A percentile compares a stretch with the other conserved stretches of the same genome.
Evolutionary conservation across 2,888 invertebrate species (phyloP).

Genomic region (Trilocha varians): DNA sequence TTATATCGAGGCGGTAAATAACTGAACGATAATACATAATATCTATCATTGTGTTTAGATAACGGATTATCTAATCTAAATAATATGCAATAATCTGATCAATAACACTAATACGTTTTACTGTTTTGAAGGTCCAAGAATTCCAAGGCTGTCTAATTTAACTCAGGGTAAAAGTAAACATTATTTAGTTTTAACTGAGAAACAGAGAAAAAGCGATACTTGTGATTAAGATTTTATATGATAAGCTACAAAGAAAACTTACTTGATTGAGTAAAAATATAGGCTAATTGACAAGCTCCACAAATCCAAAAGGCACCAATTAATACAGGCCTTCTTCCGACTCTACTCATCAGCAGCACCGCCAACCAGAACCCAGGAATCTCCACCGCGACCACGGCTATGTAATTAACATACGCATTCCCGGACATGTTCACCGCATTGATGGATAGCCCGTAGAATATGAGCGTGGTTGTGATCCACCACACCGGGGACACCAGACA

Average conservation of each 20-base stretch:
- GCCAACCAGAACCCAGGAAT: conserved; percentile 78
- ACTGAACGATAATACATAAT: too few relatives aligned
- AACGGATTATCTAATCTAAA: too few relatives aligned
- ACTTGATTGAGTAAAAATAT: conserved; percentile 69
- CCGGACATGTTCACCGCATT: conserved; percentile 76
- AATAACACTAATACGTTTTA: too few relatives aligned
- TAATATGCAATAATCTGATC: too few relatives aligned
- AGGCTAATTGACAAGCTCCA: conserved; percentile 69
- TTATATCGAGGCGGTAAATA: too few relatives aligned
- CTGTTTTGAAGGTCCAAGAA: too few relatives aligned
- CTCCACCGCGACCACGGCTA: conserved; percentile 74
- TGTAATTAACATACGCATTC: conserved; percentile 76
- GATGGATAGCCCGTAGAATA: conserved; percentile 77
- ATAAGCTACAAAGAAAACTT: conserved; percentile 11
- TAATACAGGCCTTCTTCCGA: conserved; percentile 74
- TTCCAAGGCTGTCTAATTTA: too few relatives aligned
- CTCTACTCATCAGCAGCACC: conserved; percentile 69
- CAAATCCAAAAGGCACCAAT: conserved; percentile 72
- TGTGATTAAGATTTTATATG: neutral
- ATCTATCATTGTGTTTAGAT: too few relatives aligned
- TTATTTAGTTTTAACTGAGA: too few relatives aligned
- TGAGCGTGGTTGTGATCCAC: conserved; percentile 76
- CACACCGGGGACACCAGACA: conserved; percentile 57
- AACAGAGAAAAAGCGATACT: neutral
- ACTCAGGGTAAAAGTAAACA: too few relatives aligned